These are phyloP conservation scores for Morinoia aosen DNA, from an alignment of 2,888 invertebrate species.

Conservation along the genomic window DNA sequence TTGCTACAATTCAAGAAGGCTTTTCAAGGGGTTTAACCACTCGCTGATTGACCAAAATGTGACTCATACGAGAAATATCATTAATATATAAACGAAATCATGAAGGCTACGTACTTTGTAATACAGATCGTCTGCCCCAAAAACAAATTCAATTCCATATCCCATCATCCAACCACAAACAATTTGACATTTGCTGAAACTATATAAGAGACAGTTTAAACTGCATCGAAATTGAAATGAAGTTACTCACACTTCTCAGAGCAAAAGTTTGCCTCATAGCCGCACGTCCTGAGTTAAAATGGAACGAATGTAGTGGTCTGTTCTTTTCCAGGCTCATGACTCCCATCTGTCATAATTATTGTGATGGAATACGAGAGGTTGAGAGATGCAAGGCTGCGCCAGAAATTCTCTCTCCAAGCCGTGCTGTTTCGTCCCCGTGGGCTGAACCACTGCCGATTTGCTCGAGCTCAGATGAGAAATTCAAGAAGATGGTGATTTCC, in stretches of 20 bases:
- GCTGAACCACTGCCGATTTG: neutral
- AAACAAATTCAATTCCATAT: neutral
- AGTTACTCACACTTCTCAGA: neutral
- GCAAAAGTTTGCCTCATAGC: neutral
- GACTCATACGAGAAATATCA: too few relatives aligned
- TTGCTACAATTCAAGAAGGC: too few relatives aligned
- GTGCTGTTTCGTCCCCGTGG: neutral
- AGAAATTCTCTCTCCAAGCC: neutral
- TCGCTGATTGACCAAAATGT: too few relatives aligned
- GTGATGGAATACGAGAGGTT: conserved; percentile 8
- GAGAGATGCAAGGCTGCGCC: neutral
- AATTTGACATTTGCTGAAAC: neutral
- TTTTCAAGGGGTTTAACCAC: too few relatives aligned
- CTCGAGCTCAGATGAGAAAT: too few relatives aligned
- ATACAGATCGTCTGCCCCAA: neutral
- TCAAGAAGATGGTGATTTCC: too few relatives aligned
- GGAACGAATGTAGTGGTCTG: neutral
- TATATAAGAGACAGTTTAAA: too few relatives aligned
- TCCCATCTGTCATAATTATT: conserved; percentile 35
- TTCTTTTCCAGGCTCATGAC: conserved; percentile 30
- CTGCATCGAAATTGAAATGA: neutral
- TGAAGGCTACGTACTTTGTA: neutral
- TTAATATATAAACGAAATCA: neutral
- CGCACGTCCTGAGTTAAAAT: neutral
- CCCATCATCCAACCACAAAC: neutral